Evolutionary conservation across 2,113 vertebrate genomes (phyloP), one percentile per base, ranked within the genome.

Genomic region (Festucalex cinctus): DNA sequence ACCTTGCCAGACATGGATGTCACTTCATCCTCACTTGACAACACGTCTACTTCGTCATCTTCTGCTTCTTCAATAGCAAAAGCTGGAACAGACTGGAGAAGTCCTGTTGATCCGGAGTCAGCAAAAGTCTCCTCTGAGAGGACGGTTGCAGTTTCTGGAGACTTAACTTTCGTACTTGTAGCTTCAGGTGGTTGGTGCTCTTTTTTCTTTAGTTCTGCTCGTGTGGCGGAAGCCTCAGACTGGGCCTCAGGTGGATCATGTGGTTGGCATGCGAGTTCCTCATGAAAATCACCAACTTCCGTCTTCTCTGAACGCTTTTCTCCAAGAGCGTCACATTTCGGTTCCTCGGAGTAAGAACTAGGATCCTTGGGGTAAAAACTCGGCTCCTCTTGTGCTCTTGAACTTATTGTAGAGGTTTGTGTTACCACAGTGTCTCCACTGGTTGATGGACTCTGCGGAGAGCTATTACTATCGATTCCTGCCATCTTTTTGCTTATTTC

Each of bases 1-100:
- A 91, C 91, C 84, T 88, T 91, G 71, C 76, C 66, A 28, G 68
- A 71, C 22, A 65, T 67, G 39, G 77, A 35, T 36, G 43, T 10
- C 0, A 32, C 6, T 22, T 10, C 76, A 13, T 80, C 73, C 51
- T 68, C 64, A 35, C 69, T 63, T 20, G 63, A 71, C 5, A 20
- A 63, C 35, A 66, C 36, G 1, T 32, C 14, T 59, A 28, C 2
- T 0, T 68, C 69, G 2, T 67, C 78, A 8, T 81, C 70, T 43
- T 80, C 68, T n/a, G 86, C 86, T 9, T 44, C 70, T 44, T 53
- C 56, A 24, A 73, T 83, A 49, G 87, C 80, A 0, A 73, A 43
- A 37, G 67, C 2, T 16, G 49, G 35, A 37, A 83, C 82, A 48
- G 81, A 79, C 39, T 78, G 70, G 1, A 44, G n/a, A 3, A 71